phyloP scores from a whole-genome alignment of 2,797 vertebrate species.

The Labroides dimidiatus region DNA sequence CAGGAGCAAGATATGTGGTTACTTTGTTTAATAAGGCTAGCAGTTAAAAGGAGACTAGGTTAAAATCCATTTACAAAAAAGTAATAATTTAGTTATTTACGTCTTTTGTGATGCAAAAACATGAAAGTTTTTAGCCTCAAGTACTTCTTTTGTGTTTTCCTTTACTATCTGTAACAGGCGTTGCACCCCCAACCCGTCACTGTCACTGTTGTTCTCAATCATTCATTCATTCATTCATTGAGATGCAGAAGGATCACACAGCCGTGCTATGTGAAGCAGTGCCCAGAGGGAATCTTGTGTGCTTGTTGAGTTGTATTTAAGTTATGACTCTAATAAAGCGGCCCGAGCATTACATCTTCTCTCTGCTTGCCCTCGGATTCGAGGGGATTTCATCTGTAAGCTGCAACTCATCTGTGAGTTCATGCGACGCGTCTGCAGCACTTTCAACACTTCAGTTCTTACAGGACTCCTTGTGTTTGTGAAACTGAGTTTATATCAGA shows the following conservation, averaged over 20 bases:
- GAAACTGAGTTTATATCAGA: background rate
- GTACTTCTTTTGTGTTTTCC: background rate
- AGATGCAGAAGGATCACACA: slow-evolving; percentile 16
- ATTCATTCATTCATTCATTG: background rate
- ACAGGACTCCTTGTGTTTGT: background rate
- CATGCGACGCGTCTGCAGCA: slow-evolving; percentile 12
- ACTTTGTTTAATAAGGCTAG: too few species aligned
- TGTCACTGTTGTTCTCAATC: too few species aligned
- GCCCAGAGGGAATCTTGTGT: slow-evolving; percentile 25
- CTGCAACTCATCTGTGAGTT: slow-evolving; percentile 42
- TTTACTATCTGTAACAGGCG: background rate
- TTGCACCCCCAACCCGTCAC: slow-evolving; percentile 20
- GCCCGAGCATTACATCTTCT: slow-evolving; percentile 11
- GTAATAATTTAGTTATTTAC: background rate
- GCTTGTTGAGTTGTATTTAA: slow-evolving; percentile 42
- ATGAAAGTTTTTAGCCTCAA: background rate
- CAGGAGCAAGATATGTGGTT: too few species aligned
- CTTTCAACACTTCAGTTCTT: background rate
- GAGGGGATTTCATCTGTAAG: slow-evolving; percentile 36
- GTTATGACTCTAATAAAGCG: slow-evolving; percentile 50
- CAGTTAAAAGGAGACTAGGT: too few species aligned
- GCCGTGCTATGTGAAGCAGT: background rate
- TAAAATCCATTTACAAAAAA: background rate
- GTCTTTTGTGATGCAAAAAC: background rate
- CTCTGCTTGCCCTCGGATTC: slow-evolving; percentile 36